Percentiles rank a stretch among this genome's conserved stretches.
Conservation (phyloP, 2,113 vertebrate species). For the Leucoraja erinaceus region DNA sequence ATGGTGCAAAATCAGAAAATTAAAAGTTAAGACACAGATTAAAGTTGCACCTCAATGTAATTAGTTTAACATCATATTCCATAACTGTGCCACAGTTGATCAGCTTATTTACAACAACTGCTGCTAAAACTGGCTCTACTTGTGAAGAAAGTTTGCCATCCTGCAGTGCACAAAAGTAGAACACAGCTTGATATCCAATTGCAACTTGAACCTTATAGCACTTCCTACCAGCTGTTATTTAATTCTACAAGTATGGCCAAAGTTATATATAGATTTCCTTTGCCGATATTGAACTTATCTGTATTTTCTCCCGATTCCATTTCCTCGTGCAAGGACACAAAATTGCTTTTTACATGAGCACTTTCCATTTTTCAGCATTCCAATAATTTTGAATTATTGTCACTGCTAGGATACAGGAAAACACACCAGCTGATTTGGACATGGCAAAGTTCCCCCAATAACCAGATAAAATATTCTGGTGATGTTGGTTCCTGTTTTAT, state of each 20-base stretch:
- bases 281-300: background rate
- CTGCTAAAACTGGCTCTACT: background rate
- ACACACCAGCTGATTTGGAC: background rate
- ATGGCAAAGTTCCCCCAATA: background rate
- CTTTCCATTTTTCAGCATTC: background rate
- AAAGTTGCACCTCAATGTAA: background rate
- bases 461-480: background rate
- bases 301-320: background rate
- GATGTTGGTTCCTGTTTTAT: background rate
- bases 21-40: background rate
- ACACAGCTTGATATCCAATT: background rate
- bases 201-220: background rate
- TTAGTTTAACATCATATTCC: background rate
- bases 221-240: background rate
- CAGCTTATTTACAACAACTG: background rate
- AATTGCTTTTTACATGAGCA: background rate
- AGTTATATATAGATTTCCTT: conserved; percentile 22
- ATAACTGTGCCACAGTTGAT: background rate
- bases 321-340: background rate
- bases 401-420: background rate
- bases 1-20: background rate
- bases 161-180: background rate
- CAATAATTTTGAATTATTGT: background rate
- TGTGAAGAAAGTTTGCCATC: background rate
- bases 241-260: background rate